These are phyloP conservation scores for Abramis brama DNA, from an alignment of 2,113 vertebrate species.

Conservation along the genomic window DNA sequence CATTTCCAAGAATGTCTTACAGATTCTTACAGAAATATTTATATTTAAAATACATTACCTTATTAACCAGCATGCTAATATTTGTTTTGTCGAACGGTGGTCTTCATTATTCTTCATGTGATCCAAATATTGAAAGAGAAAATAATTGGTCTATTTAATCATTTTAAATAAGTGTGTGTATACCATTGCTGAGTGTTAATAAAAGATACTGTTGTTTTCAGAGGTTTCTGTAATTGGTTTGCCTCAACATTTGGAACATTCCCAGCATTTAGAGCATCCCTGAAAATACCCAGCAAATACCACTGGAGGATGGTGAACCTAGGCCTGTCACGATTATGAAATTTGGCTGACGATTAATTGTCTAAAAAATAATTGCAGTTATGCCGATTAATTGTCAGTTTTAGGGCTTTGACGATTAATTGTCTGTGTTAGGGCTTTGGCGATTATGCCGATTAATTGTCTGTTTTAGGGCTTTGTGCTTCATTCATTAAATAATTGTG, in stretches of 20 bases:
- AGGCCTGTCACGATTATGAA: too few species aligned
- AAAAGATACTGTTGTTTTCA: not conserved
- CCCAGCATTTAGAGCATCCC: not conserved
- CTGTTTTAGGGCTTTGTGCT: too few species aligned
- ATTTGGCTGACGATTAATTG: too few species aligned
- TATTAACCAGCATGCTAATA: not conserved
- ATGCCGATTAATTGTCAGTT: too few species aligned
- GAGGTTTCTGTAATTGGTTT: not conserved
- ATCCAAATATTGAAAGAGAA: not conserved
- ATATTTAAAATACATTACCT: not conserved
- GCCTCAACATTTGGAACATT: not conserved
- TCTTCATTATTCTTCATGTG: not conserved
- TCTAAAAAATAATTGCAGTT: too few species aligned
- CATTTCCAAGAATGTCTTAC: too few species aligned
- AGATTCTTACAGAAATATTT: not conserved
- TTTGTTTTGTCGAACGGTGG: not conserved
- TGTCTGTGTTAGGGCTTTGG: too few species aligned
- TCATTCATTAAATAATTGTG: too few species aligned
- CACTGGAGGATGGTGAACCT: too few species aligned
- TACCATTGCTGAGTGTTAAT: not conserved
- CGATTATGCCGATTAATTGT: too few species aligned
- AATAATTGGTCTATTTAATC: not conserved
- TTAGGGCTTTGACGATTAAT: too few species aligned
- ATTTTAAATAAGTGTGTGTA: not conserved
- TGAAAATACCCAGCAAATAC: not conserved